A percentile compares a stretch with the other conserved stretches of the same genome.
phyloP scores from a whole-genome alignment of 2,797 vertebrate genomes.

The Crax fasciolata region DNA sequence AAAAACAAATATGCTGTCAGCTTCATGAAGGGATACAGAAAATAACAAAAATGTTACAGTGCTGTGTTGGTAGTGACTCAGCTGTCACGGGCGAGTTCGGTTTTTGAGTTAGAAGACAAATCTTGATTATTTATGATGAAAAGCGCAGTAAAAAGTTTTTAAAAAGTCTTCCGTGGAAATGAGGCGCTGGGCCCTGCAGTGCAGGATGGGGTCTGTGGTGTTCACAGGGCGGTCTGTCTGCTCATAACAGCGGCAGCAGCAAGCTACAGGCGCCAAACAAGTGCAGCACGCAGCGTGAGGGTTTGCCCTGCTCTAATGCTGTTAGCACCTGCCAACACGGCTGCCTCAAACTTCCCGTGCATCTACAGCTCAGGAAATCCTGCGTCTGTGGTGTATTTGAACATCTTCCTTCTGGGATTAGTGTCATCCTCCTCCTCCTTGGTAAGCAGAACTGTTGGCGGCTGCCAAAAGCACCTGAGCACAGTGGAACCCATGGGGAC shows the following conservation, averaged over 20 bases:
- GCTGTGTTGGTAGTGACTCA: constrained; percentile 46
- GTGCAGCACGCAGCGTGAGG: neutral
- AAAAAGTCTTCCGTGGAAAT: neutral
- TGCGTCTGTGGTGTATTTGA: neutral
- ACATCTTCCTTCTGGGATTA: neutral
- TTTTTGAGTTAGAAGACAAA: constrained; percentile 44
- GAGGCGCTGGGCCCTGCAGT: neutral
- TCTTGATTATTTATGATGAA: constrained; percentile 7
- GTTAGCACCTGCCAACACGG: neutral
- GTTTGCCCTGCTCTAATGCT: neutral
- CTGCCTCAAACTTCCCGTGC: neutral
- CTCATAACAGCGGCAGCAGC: rapidly evolving
- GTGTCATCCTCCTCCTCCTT: neutral
- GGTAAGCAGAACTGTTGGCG: neutral
- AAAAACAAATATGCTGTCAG: constrained; percentile 6
- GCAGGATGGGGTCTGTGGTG: neutral
- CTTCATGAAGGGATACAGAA: constrained; percentile 28
- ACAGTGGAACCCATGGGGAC: neutral
- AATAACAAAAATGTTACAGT: constrained; percentile 67
- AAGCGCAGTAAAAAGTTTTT: neutral
- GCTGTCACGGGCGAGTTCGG: constrained; percentile 5
- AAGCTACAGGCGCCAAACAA: neutral
- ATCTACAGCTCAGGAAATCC: neutral
- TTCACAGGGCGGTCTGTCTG: neutral
- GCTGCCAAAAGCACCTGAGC: neutral